Conservation (phyloP, 92 coral and sea anemone genomes). For the Chrysogorgia sp. region DNA sequence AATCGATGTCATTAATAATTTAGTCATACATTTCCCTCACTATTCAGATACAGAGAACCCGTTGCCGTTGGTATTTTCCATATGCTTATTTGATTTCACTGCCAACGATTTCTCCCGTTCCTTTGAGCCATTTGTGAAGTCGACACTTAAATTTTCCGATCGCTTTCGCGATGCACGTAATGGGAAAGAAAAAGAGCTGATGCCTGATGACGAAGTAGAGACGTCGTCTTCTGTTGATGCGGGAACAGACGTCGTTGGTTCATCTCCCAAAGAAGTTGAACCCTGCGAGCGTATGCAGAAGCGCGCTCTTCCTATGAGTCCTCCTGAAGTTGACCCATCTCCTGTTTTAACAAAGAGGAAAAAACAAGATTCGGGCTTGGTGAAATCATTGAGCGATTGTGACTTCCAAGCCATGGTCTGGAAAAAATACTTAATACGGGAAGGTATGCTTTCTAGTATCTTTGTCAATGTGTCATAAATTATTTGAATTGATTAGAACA, state of each 20-base stretch:
- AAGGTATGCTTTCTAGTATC: not conserved
- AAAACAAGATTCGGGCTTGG: not conserved
- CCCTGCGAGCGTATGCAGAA: not conserved
- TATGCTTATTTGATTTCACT: not conserved
- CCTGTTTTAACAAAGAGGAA: not conserved
- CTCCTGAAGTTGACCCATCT: not conserved
- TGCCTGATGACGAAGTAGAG: not conserved
- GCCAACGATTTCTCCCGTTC: not conserved
- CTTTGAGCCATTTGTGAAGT: slow-evolving; percentile 1
- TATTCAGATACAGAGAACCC: too few relatives aligned
- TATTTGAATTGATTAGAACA: too few relatives aligned
- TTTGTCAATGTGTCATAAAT: too few relatives aligned
- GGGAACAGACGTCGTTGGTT: not conserved
- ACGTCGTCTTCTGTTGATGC: not conserved
- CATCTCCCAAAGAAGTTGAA: not conserved
- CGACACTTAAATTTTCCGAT: not conserved
- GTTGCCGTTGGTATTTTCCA: not conserved
- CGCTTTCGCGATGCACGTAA: not conserved
- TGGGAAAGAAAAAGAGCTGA: not conserved
- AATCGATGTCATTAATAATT: too few relatives aligned
- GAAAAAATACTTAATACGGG: not conserved
- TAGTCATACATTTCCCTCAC: too few relatives aligned
- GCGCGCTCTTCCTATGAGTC: not conserved
- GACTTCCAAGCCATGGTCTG: not conserved
- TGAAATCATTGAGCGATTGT: not conserved